Evolutionary conservation across 2,797 vertebrate species (phyloP).

Genomic region (Xiphophorus birchmanni): DNA sequence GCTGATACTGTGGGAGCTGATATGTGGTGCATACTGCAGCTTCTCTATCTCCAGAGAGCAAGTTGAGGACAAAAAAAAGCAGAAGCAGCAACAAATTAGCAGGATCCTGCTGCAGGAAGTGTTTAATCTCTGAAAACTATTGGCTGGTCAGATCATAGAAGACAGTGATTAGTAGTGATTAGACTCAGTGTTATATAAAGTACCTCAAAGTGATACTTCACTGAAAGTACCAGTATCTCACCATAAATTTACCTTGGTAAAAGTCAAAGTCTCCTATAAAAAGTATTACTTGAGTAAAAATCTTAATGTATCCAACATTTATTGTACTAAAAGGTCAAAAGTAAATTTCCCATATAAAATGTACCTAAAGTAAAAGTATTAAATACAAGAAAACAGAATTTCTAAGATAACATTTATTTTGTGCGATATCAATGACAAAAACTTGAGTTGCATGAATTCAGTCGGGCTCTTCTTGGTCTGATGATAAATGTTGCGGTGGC

Average conservation of each 20-base stretch:
- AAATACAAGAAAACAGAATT: no score
- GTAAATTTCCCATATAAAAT: no score
- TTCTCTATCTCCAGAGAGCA: constrained; percentile 58
- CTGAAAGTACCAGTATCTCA: not conserved
- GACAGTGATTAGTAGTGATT: not conserved
- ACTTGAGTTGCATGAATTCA: no score
- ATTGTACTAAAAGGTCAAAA: no score
- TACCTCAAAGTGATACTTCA: not conserved
- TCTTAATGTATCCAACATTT: no score
- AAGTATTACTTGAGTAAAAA: not conserved
- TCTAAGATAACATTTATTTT: no score
- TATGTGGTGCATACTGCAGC: constrained; percentile 63
- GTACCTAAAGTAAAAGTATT: no score
- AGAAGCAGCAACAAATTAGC: constrained; percentile 60
- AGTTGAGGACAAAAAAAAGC: constrained; percentile 15
- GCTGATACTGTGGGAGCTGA: constrained; percentile 65
- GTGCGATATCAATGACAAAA: no score
- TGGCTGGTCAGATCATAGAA: not conserved
- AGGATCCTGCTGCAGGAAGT: not conserved
- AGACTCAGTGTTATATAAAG: not conserved
- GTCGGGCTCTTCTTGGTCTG: no score
- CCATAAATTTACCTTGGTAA: not conserved
- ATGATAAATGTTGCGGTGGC: no score
- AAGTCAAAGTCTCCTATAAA: not conserved
- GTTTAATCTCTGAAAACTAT: not conserved